A percentile compares a stretch with the other conserved stretches of the same genome.
Evolutionary conservation across 2,888 invertebrate species (phyloP).

Genomic region (Hydropsyche betteni): DNA sequence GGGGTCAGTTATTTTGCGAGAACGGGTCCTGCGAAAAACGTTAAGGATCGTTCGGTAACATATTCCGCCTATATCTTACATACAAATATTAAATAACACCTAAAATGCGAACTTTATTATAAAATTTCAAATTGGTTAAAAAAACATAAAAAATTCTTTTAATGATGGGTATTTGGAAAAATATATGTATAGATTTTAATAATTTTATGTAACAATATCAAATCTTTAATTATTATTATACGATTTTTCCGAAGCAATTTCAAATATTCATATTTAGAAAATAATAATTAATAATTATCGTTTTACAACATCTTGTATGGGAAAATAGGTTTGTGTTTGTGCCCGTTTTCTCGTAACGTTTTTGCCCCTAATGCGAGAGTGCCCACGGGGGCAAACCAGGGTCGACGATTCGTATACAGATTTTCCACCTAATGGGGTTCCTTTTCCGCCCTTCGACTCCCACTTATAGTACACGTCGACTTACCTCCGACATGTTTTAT

Average conservation of each 20-base stretch:
- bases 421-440: conserved; percentile 40
- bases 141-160: too few species aligned
- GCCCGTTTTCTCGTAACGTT: conserved; percentile 7
- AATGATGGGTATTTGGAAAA: too few species aligned
- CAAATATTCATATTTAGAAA: too few species aligned
- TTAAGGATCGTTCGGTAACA: conserved; percentile 23
- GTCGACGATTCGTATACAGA: conserved; percentile 39
- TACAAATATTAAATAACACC: neutral
- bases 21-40: conserved; percentile 5
- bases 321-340: neutral
- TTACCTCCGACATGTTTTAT: neutral
- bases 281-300: too few species aligned
- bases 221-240: neutral
- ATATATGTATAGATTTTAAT: too few species aligned
- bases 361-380: conserved; percentile 30
- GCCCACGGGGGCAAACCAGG: conserved; percentile 11
- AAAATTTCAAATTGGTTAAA: too few species aligned
- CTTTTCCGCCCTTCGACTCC: conserved; percentile 15
- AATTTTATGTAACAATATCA: too few species aligned
- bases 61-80: neutral
- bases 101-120: too few species aligned
- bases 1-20: conserved; percentile 18
- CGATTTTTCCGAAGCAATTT: neutral
- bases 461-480: conserved; percentile 19
- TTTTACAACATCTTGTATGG: too few species aligned